Evolutionary conservation across 2,888 invertebrate genomes (phyloP).

Genomic region (Phlogophora meticulosa): DNA sequence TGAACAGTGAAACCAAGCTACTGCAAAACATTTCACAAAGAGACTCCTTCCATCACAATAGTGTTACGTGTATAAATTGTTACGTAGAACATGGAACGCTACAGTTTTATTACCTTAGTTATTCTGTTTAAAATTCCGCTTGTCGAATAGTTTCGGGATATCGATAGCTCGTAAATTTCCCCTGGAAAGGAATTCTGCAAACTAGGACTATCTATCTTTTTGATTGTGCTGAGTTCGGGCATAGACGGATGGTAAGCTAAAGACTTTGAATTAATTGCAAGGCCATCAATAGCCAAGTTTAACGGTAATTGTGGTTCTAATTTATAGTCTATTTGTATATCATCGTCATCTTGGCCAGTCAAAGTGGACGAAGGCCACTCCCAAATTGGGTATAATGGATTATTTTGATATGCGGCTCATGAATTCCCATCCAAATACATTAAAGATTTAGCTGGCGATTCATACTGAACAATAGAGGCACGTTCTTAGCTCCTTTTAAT

Average conservation of each 20-base stretch:
- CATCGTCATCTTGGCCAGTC: constrained; percentile 16
- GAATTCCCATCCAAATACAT: constrained; percentile 21
- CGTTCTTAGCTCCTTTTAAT: constrained; percentile 30
- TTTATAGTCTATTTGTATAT: constrained; percentile 32
- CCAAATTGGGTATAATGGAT: constrained; percentile 34
- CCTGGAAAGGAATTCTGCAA: constrained; percentile 52
- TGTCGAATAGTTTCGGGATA: constrained; percentile 53
- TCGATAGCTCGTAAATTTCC: constrained; percentile 59
- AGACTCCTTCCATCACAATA: constrained; percentile 34
- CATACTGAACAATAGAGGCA: constrained; percentile 40
- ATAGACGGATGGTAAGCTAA: constrained; percentile 56
- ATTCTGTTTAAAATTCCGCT: constrained; percentile 58
- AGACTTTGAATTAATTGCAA: constrained; percentile 51
- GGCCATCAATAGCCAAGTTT: constrained; percentile 45
- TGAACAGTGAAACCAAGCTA: constrained; percentile 37
- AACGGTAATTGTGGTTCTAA: constrained; percentile 28
- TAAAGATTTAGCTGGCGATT: constrained; percentile 25
- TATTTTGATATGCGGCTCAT: constrained; percentile 34
- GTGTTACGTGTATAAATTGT: constrained; percentile 8
- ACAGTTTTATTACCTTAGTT: constrained; percentile 56
- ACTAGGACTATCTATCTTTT: constrained; percentile 59
- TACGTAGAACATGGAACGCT: constrained; percentile 19
- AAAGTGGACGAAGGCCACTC: constrained; percentile 1
- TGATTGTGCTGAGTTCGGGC: constrained; percentile 55
- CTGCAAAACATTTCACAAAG: constrained; percentile 53